phyloP scores from a whole-genome alignment of 2,113 vertebrate genomes.

The Anarhynchus alexandrinus region DNA sequence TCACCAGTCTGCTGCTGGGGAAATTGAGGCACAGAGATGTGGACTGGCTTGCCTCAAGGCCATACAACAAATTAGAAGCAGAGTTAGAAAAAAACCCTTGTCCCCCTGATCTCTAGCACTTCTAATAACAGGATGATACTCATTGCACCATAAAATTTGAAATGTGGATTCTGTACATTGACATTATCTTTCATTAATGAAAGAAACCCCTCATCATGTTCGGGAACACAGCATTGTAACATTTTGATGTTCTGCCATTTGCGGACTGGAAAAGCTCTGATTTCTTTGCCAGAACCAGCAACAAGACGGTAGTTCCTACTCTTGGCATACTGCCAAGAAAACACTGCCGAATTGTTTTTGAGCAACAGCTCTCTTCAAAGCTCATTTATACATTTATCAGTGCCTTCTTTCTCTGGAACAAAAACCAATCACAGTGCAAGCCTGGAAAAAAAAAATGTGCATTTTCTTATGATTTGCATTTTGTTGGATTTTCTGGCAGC shows the following conservation, averaged over 20 bases:
- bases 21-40: background rate
- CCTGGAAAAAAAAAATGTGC: background rate
- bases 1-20: background rate
- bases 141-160: background rate
- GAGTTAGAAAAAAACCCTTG: background rate
- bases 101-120: background rate
- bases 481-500: background rate
- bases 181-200: background rate
- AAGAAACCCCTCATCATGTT: background rate
- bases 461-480: background rate
- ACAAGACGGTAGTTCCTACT: background rate
- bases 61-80: background rate
- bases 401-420: background rate
- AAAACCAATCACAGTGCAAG: background rate
- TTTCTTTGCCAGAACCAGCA: background rate
- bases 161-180: background rate
- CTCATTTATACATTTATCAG: conserved; percentile 19
- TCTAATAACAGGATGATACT: background rate
- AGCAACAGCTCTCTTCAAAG: background rate
- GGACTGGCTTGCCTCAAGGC: background rate
- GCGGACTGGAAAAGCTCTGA: background rate
- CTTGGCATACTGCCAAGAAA: background rate
- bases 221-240: background rate
- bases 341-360: conserved; percentile 5
- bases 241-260: background rate